Evolutionary conservation across 2,797 vertebrate genomes (phyloP), one percentile per base, ranked within the genome.

Genomic region (Spinus olivaceus): DNA sequence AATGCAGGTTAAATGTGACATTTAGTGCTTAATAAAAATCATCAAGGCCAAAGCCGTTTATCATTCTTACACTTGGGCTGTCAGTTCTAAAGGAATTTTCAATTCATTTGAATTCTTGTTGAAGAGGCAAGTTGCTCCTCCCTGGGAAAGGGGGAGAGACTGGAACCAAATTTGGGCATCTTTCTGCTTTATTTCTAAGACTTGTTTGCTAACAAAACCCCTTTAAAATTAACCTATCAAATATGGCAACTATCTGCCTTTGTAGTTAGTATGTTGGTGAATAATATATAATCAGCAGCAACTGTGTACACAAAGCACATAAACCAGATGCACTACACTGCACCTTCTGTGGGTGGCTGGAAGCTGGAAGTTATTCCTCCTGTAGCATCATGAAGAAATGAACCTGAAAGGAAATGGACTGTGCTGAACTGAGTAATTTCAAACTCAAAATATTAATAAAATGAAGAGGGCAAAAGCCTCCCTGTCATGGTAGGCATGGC

Each of bases 1-100:
- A 98, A 99, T 98, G 98, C 98, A 98, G 98, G 98, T 98, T 98
- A 99, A 98, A 98, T 98, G 98, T 99, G 98, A 98, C 98, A 98
- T 98, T 98, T 98, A 98, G 98, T 97, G 98, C 98, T 98, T 98
- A 98, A 98, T 99, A 98, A 98, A 98, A 98, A 98, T 98, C 98
- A 98, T 98, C 98, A 97, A 97, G 98, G 98, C 98, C 98, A 98
- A 98, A 98, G 98, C 98, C 97, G 98, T 99, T 98, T 98, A 99
- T 99, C 98, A 98, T 98, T 98, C 97, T 97, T 95, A 97, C 97
- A 97, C 98, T 98, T 95, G 97, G 97, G 96, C 97, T 98, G 98
- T 98, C 98, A 98, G 96, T 97, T 98, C 97, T 96, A 92, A 97
- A 97, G 96, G 97, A 97, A 97, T 96, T 96, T 96, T 97, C 90